phyloP scores from a whole-genome alignment of 1,140 invertebrate genomes.

The Uloborus diversus region DNA sequence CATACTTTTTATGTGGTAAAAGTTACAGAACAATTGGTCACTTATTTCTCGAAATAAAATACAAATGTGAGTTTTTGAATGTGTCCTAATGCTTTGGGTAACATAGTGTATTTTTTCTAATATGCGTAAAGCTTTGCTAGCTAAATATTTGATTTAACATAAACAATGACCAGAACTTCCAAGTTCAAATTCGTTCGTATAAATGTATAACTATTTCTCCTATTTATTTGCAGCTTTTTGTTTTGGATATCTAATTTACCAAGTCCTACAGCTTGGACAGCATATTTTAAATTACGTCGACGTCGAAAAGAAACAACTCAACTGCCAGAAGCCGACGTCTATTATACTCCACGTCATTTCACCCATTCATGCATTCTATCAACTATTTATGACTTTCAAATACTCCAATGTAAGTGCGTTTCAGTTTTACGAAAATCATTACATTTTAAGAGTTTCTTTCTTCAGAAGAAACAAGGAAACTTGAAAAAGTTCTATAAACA shows the following conservation, averaged over 20 bases:
- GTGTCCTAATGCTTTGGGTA: too few species aligned
- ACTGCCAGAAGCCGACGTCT: constrained; percentile 67
- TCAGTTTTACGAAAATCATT: too few species aligned
- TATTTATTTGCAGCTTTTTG: constrained; percentile 73
- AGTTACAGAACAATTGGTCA: too few species aligned
- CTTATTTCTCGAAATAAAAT: too few species aligned
- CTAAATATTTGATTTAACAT: too few species aligned
- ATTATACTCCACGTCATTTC: constrained; percentile 72
- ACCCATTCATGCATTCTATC: constrained; percentile 75
- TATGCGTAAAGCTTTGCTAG: too few species aligned
- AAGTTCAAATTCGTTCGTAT: background rate
- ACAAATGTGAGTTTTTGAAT: too few species aligned
- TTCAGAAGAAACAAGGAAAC: too few species aligned
- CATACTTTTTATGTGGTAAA: too few species aligned
- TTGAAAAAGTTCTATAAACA: too few species aligned
- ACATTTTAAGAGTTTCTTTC: too few species aligned
- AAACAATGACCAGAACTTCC: background rate
- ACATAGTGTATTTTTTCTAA: too few species aligned
- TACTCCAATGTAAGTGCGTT: constrained; percentile 76
- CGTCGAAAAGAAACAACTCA: constrained; percentile 65
- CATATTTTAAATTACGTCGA: constrained; percentile 71
- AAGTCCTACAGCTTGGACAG: constrained; percentile 72
- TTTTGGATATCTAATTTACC: constrained; percentile 77
- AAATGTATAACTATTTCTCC: constrained; percentile 13
- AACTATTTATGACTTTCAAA: constrained; percentile 79